A percentile compares a stretch with the other conserved stretches of the same genome.
Evolutionary conservation across 2,797 vertebrate genomes (phyloP).

Genomic region (Merluccius polli): DNA sequence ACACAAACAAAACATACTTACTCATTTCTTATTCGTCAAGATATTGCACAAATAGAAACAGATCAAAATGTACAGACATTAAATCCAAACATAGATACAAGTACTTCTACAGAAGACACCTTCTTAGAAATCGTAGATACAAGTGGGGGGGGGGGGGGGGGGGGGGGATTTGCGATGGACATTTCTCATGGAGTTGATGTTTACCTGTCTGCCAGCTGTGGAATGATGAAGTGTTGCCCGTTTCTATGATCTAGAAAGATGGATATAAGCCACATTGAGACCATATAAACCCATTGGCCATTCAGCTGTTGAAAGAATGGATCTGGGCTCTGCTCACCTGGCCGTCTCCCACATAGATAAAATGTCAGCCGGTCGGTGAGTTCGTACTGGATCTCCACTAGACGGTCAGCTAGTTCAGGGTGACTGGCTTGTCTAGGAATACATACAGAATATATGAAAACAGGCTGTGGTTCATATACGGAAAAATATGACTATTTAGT

Average conservation of each 20-base stretch:
- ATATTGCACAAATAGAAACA: slow-evolving; percentile 54
- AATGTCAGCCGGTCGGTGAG: slow-evolving; percentile 96
- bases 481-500: neutral
- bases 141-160: too few relatives aligned
- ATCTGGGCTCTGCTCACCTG: slow-evolving; percentile 72
- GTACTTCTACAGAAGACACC: neutral
- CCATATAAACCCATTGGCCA: neutral
- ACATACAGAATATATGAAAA: slow-evolving; percentile 16
- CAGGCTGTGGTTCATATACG: neutral
- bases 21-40: slow-evolving; percentile 73
- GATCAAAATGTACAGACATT: neutral
- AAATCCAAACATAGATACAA: neutral
- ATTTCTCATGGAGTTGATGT: neutral
- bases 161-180: neutral
- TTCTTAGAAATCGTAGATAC: neutral
- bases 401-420: slow-evolving; percentile 88
- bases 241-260: slow-evolving; percentile 88
- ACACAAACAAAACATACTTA: slow-evolving; percentile 63
- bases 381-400: slow-evolving; percentile 96
- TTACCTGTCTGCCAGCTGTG: slow-evolving; percentile 99
- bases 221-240: slow-evolving; percentile 96
- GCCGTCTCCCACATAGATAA: slow-evolving; percentile 95
- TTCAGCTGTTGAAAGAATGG: neutral
- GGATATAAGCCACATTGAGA: neutral
- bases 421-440: slow-evolving; percentile 90